Percentiles rank a stretch among this genome's conserved stretches.
Evolutionary conservation across 1,140 invertebrate species (phyloP).

Genomic region (Heliconius eleuchia): DNA sequence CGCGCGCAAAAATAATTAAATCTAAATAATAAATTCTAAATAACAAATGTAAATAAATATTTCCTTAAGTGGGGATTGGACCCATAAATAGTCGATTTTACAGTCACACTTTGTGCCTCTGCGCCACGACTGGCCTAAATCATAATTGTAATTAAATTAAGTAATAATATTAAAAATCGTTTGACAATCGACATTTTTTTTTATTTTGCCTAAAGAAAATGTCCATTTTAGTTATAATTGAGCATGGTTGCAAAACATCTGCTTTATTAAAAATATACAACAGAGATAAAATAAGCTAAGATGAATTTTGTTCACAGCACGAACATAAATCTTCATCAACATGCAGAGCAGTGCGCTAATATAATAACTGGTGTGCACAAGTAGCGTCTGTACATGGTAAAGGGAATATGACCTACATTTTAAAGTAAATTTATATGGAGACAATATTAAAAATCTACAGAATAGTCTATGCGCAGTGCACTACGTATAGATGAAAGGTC

Average conservation of each 20-base stretch:
- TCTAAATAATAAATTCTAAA: too few species aligned
- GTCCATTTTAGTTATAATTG: background rate
- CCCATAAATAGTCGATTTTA: too few species aligned
- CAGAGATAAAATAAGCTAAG: background rate
- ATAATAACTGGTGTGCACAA: slow-evolving; percentile 12
- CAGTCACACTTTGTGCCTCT: too few species aligned
- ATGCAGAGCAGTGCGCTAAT: slow-evolving; percentile 18
- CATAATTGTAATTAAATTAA: too few species aligned
- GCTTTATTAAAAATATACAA: background rate
- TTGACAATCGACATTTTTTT: too few species aligned
- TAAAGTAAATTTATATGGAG: slow-evolving; percentile 1
- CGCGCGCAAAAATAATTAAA: too few species aligned
- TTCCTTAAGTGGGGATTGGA: too few species aligned
- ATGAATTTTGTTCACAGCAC: slow-evolving; percentile 15
- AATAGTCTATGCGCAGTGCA: background rate
- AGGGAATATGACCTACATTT: slow-evolving; percentile 15
- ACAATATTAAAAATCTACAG: background rate
- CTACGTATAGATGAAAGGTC: background rate
- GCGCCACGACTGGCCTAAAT: too few species aligned
- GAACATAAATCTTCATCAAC: slow-evolving; percentile 29
- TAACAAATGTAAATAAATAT: too few species aligned
- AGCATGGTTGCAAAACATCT: background rate
- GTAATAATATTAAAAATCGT: too few species aligned
- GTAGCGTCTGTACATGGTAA: slow-evolving; percentile 5
- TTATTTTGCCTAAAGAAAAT: background rate